These are phyloP conservation scores for Lineus longissimus DNA, from an alignment of 1,140 invertebrate genomes.

Conservation along the genomic window DNA sequence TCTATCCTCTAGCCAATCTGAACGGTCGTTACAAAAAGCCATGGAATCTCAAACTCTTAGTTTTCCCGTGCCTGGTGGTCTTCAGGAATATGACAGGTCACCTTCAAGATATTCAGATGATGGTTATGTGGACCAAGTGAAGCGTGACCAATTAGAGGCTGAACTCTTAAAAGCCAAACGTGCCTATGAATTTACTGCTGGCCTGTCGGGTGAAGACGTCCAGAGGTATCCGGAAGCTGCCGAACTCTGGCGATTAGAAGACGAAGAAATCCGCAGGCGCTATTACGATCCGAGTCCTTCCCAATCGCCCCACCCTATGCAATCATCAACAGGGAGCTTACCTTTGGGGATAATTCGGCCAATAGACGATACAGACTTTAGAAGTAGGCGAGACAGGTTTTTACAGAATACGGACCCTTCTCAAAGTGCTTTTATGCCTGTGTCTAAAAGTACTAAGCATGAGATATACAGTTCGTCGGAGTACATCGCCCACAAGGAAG, in stretches of 20 bases:
- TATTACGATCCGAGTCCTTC: constrained; percentile 16
- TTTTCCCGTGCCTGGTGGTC: too few relatives aligned
- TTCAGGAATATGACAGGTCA: too few relatives aligned
- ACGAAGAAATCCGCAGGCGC: constrained; percentile 41
- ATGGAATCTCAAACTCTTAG: too few relatives aligned
- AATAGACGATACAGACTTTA: constrained; percentile 24
- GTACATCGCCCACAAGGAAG: constrained; percentile 46
- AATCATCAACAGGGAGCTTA: constrained; percentile 29
- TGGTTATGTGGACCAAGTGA: too few relatives aligned
- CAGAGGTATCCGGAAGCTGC: constrained; percentile 25
- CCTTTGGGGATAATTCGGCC: constrained; percentile 52
- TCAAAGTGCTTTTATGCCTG: background rate
- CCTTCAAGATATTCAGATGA: too few relatives aligned
- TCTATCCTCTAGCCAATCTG: too few relatives aligned
- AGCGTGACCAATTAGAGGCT: too few relatives aligned
- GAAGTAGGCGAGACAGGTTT: background rate
- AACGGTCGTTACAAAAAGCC: too few relatives aligned
- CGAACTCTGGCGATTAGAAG: constrained; percentile 39
- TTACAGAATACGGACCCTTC: background rate
- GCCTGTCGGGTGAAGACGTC: too few relatives aligned
- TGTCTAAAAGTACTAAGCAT: constrained; percentile 12
- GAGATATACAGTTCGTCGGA: constrained; percentile 48
- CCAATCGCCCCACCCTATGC: constrained; percentile 11
- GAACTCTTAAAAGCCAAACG: too few relatives aligned
- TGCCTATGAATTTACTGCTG: too few relatives aligned